Conservation (phyloP, 2,113 vertebrate genomes). For the Merops nubicus region DNA sequence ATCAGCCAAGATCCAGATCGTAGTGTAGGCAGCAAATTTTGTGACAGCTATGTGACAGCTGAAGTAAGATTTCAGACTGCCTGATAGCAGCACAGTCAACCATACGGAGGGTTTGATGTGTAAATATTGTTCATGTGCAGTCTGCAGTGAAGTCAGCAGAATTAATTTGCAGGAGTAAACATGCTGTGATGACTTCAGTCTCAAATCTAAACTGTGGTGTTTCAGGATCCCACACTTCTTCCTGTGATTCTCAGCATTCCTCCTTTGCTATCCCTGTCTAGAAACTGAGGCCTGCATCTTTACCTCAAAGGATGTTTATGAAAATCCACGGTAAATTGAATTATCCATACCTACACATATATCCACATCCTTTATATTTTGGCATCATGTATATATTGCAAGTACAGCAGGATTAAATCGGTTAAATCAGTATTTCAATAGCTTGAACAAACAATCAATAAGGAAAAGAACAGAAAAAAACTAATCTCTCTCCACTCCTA, state of each 20-base stretch:
- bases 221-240: background rate
- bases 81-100: background rate
- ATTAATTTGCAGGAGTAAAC: background rate
- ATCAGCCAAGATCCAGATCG: background rate
- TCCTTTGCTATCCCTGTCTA: background rate
- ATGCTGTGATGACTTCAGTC: background rate
- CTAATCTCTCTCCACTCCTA: background rate
- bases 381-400: background rate
- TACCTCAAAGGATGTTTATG: background rate
- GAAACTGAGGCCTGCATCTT: background rate
- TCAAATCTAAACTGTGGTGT: background rate
- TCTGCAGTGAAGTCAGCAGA: background rate
- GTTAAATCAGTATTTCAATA: background rate
- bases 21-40: background rate
- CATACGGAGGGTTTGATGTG: background rate
- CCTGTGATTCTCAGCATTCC: background rate
- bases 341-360: background rate
- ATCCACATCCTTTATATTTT: background rate
- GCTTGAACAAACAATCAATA: background rate
- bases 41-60: background rate
- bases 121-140: background rate
- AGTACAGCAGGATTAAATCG: background rate
- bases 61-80: background rate
- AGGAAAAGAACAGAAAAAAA: background rate
- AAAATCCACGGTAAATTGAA: background rate